phyloP scores from a whole-genome alignment of 2,888 invertebrate genomes.

The Heteropelma amictum region DNA sequence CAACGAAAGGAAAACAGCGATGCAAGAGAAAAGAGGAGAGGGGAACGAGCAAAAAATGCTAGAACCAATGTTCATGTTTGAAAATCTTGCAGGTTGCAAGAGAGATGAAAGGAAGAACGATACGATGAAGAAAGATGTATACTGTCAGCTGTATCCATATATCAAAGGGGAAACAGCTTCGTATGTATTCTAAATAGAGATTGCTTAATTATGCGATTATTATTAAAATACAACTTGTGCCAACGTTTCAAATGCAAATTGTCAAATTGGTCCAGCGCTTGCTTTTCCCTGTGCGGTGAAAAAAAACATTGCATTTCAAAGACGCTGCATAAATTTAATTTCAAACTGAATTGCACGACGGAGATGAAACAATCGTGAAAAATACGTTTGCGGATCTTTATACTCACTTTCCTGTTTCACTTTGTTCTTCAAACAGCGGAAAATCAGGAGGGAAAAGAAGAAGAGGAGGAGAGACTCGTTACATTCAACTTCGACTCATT shows the following conservation, averaged over 20 bases:
- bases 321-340: neutral
- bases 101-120: slow-evolving; percentile 1
- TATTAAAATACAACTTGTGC: neutral
- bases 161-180: neutral
- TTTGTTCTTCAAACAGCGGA: too few species aligned
- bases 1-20: slow-evolving; percentile 30
- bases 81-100: slow-evolving; percentile 12
- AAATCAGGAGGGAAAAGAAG: neutral
- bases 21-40: slow-evolving; percentile 40
- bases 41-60: slow-evolving; percentile 53
- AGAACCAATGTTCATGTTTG: slow-evolving; percentile 34
- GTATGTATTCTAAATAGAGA: neutral
- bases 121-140: neutral
- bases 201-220: neutral
- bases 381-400: neutral
- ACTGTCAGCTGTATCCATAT: neutral
- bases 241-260: slow-evolving; percentile 4
- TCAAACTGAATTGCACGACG: neutral
- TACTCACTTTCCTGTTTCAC: too few species aligned
- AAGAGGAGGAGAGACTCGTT: neutral
- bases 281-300: neutral
- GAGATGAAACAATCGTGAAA: neutral
- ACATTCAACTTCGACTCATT: slow-evolving; percentile 30
- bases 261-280: neutral
- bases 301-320: neutral